Evolutionary conservation across 2,888 invertebrate species (phyloP).

Genomic region (Temnothorax unifasciatus): DNA sequence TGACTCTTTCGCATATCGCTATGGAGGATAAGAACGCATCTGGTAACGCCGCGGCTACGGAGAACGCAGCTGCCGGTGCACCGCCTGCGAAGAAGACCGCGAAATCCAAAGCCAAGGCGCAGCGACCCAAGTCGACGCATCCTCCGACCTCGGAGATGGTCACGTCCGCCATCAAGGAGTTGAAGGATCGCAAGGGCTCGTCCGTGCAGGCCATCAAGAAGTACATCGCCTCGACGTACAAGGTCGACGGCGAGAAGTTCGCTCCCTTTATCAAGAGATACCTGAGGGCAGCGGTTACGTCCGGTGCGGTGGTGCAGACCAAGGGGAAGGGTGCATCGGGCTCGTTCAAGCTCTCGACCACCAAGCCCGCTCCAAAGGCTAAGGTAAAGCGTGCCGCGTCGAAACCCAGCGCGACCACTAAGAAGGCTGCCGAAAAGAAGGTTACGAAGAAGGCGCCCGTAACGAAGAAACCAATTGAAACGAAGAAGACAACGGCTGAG

Average conservation of each 20-base stretch:
- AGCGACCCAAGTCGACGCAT: conserved; percentile 85
- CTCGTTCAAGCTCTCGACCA: conserved; percentile 86
- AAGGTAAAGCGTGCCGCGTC: conserved; percentile 47
- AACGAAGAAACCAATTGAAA: conserved; percentile 74
- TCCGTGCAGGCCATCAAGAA: conserved; percentile 89
- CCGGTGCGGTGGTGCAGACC: conserved; percentile 87
- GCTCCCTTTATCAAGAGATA: conserved; percentile 89
- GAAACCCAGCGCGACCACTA: neutral
- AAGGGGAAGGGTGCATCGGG: conserved; percentile 88
- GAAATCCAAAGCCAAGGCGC: conserved; percentile 66
- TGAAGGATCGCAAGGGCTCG: conserved; percentile 89
- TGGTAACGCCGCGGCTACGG: conserved; percentile 50
- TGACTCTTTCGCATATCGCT: neutral
- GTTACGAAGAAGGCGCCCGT: conserved; percentile 45
- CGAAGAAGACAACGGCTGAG: conserved; percentile 65
- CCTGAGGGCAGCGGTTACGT: conserved; percentile 88
- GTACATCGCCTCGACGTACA: conserved; percentile 88
- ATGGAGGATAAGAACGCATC: conserved; percentile 62
- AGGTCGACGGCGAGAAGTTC: conserved; percentile 88
- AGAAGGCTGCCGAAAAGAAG: conserved; percentile 27
- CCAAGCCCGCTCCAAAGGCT: conserved; percentile 46
- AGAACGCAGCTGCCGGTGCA: conserved; percentile 36
- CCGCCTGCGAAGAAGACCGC: conserved; percentile 65
- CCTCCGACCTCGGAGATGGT: conserved; percentile 88
- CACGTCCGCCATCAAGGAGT: conserved; percentile 87